phyloP scores from a whole-genome alignment of 2,797 vertebrate genomes.

The Myioborus melanocephalus region DNA sequence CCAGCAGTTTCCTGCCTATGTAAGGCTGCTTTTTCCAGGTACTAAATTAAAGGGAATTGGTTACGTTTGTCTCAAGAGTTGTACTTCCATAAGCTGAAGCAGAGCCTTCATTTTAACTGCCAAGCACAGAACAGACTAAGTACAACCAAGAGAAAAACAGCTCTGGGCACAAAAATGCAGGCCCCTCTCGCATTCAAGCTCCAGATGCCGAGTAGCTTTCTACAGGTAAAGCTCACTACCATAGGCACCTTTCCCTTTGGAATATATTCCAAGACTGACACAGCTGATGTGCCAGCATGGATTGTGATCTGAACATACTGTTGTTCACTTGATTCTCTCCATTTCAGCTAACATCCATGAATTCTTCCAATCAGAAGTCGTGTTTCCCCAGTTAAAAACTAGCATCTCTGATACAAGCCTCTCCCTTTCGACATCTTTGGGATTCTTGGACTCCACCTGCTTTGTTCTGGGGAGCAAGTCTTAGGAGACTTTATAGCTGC shows the following conservation, averaged over 20 bases:
- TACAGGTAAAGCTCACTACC: background rate
- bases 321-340: background rate
- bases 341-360: background rate
- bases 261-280: background rate
- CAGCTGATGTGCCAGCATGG: background rate
- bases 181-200: background rate
- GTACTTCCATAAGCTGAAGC: rapidly evolving
- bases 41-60: background rate
- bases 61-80: background rate
- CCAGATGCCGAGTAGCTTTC: background rate
- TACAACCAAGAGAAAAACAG: background rate
- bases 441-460: background rate
- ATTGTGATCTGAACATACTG: rapidly evolving
- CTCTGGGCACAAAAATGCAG: background rate
- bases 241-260: rapidly evolving
- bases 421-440: background rate
- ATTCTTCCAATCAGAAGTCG: background rate
- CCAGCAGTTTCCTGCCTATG: background rate
- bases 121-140: background rate
- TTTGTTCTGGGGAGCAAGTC: background rate
- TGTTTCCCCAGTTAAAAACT: background rate
- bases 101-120: background rate
- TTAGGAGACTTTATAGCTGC: background rate
- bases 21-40: background rate
- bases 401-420: background rate